Base-by-base conservation (phyloP, 2,113 vertebrate genomes). In the Hydropotes inermis region DNA sequence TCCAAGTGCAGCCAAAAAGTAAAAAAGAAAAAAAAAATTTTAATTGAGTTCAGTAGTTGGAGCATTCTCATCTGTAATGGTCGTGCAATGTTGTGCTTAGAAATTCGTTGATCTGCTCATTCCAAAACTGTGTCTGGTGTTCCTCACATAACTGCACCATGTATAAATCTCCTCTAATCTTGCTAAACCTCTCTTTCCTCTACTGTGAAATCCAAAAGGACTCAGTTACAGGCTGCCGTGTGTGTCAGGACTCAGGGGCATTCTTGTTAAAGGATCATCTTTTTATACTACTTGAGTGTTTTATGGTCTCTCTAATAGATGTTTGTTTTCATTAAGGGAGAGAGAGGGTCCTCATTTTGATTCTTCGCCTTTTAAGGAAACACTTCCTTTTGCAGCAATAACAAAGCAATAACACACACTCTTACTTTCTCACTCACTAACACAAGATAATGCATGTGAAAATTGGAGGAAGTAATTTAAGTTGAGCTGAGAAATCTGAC, bases 331-430 rank as follows among this genome's bases (percentile, higher is more conserved):
- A 83, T 61, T 28, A 1, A 30, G 21, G 10, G 16, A 5, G 10
- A 92, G 23, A 11, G 3, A 85, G n/a, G 16, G 17, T 92, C 61
- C 19, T 52, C 50, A 60, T 90, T 92, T 74, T 64, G 1, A 74
- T 84, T 95, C 6, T 61, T 81, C 36, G 84, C 54, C 16, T 86
- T 83, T 90, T 93, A 90, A 95, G 90, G 57, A 91, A 95, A 36
- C 15, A 6, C 83, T 96, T 86, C 33, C 47, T 82, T 94, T 84
- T 60, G 7, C 13, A 87, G 28, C 33, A 89, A 14, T 76, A 61
- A 19, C 13, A 90, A 93, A 64, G 3, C 33, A 95, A 21, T 54
- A 81, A 19, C 33, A 88, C 4, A 52, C 47, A 67, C 7, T 14
- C 33, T 97, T 93, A 76, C 19, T 82, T 70, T 70, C 27, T 39